Evolutionary conservation across 2,888 invertebrate species (phyloP), one percentile per base, ranked within the genome.

Genomic region (Petrophora chlorosata): DNA sequence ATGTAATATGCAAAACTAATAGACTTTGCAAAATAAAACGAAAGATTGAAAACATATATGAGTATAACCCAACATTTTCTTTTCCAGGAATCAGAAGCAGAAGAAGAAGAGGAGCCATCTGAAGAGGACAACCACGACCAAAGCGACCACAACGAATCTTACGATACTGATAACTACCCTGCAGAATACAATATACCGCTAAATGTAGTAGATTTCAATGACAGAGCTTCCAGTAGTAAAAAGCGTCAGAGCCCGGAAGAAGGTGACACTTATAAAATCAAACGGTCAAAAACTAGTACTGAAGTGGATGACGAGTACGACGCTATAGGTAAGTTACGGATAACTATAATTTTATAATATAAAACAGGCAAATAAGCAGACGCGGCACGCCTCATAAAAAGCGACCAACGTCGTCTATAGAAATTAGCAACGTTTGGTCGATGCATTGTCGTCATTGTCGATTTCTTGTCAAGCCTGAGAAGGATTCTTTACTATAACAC

Each of bases 291-390:
- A 15, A 25, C 48, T 56, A 2, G 63, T 22, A 79, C 82, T 1
- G 82, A 81, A 28, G 70, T 86, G 0, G 80, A 78, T 30, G 88
- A 89, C 33, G 87, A 88, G 65, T 89, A 88, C 51, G 88, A 88
- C 46, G 88, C 88, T 39, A 87, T 89, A 41, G 87, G 88, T 85
- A 57, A n/a, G n/a, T n/a, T 23, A 28, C 25, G 0, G 16, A 38
- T 8, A 16, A 16, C 9, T 33, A n/a, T n/a, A n/a, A n/a, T n/a
- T n/a, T n/a, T n/a, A n/a, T n/a, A n/a, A n/a, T n/a, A n/a, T n/a
- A n/a, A n/a, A 3, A 19, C 2, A 19, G 19, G 19, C 19, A 19
- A n/a, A n/a, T n/a, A n/a, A n/a, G n/a, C n/a, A n/a, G n/a, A n/a
- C n/a, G n/a, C n/a, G n/a, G n/a, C n/a, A n/a, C n/a, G n/a, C n/a